Evolutionary conservation across 2,113 vertebrate genomes (phyloP).

Genomic region (Ophthalmolycus amberensis): DNA sequence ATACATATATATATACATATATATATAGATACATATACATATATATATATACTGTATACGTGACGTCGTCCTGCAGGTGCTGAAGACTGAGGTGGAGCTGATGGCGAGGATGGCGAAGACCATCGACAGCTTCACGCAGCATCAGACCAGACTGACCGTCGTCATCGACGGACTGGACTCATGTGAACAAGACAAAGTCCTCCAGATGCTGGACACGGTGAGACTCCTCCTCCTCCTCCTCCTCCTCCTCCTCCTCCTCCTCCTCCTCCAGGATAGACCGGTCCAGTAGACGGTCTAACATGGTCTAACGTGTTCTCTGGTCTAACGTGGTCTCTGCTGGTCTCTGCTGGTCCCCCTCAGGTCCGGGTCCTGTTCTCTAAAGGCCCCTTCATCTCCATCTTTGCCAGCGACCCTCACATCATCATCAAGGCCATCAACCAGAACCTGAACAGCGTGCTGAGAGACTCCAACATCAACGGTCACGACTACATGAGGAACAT

Average conservation of each 20-base stretch:
- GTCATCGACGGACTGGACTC: conserved; percentile 97
- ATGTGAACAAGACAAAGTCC: conserved; percentile 98
- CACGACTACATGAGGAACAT: conserved; percentile 99
- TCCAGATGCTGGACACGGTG: conserved; percentile 99
- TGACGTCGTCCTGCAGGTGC: conserved; percentile 81
- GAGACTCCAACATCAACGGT: conserved; percentile 98
- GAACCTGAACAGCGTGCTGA: conserved; percentile 95
- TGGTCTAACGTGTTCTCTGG: too few relatives aligned
- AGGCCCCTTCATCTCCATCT: conserved; percentile 96
- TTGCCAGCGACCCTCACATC: conserved; percentile 97
- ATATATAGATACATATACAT: too few relatives aligned
- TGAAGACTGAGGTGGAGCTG: conserved; percentile 96
- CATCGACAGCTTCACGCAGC: conserved; percentile 97
- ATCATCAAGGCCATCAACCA: conserved; percentile 99
- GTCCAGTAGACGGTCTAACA: too few relatives aligned
- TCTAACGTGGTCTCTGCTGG: too few relatives aligned
- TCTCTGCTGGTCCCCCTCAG: conserved; percentile 70
- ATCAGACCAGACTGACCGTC: conserved; percentile 94
- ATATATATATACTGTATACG: not conserved
- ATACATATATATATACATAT: too few relatives aligned
- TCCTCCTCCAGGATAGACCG: too few relatives aligned
- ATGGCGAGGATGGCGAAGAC: conserved; percentile 98
- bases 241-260: too few relatives aligned
- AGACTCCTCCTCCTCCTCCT: conserved; percentile 32
- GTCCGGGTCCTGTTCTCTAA: conserved; percentile 96